phyloP scores from a whole-genome alignment of 2,113 vertebrate genomes.

The Tinamus guttatus region DNA sequence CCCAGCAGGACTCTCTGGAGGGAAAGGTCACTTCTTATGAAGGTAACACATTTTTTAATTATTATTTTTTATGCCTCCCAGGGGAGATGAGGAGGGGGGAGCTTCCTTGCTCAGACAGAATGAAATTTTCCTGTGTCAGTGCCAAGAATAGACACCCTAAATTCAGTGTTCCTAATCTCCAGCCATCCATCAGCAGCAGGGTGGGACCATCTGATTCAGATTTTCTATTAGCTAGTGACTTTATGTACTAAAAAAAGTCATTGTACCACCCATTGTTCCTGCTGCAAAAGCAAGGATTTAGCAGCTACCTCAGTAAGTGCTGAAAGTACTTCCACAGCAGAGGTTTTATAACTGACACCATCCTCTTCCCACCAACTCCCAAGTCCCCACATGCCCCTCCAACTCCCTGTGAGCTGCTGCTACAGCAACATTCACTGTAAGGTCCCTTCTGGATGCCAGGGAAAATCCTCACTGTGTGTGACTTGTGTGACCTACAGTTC shows the following conservation, averaged over 20 bases:
- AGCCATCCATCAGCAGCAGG: slow-evolving; percentile 65
- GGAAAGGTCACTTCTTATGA: background rate
- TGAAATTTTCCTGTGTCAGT: slow-evolving; percentile 49
- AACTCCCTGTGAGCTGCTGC: background rate
- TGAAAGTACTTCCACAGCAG: background rate
- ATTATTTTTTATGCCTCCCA: slow-evolving; percentile 45
- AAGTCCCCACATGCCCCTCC: background rate
- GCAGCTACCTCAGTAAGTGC: background rate
- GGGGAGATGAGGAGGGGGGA: slow-evolving; percentile 13
- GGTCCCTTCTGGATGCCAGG: background rate
- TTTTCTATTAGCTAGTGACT: slow-evolving; percentile 65
- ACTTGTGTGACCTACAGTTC: background rate
- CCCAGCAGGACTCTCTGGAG: slow-evolving; percentile 5
- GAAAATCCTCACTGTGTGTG: background rate
- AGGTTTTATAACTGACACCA: background rate
- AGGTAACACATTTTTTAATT: slow-evolving; percentile 43
- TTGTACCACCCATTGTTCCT: slow-evolving; percentile 56
- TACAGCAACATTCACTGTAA: accelerated
- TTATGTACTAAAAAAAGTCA: slow-evolving; percentile 62
- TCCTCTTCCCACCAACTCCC: background rate
- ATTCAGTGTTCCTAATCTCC: slow-evolving; percentile 65
- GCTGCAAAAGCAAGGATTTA: background rate
- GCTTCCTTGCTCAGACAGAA: slow-evolving; percentile 50
- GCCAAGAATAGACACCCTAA: slow-evolving; percentile 71
- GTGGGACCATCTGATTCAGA: slow-evolving; percentile 64